phyloP scores from a whole-genome alignment of 2,888 invertebrate species.

The Emmelina monodactyla region DNA sequence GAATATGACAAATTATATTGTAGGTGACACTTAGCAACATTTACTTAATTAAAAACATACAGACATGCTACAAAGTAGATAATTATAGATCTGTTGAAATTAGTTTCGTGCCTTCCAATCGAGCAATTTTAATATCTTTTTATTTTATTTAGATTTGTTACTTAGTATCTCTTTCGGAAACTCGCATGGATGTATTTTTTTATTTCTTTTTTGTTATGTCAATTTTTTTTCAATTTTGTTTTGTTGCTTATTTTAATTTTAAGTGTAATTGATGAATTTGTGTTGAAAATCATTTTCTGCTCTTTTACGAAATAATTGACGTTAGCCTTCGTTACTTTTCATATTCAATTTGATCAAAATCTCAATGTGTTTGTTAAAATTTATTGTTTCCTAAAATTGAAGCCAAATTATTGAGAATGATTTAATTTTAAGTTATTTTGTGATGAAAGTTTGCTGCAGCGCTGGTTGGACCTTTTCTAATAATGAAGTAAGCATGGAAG shows the following conservation, averaged over 20 bases:
- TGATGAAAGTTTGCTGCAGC: conserved; percentile 28
- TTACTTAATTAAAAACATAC: conserved; percentile 56
- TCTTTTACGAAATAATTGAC: neutral
- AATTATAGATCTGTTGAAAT: no score
- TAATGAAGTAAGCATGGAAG: neutral
- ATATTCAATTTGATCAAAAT: conserved; percentile 9
- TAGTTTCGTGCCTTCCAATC: neutral
- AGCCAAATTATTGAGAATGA: conserved; percentile 44
- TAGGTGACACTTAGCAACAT: conserved; percentile 37
- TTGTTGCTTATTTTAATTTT: conserved; percentile 41
- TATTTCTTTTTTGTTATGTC: conserved; percentile 43
- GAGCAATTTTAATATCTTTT: neutral
- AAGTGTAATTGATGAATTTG: neutral
- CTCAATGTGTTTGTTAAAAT: conserved; percentile 17
- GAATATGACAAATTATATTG: conserved; percentile 36
- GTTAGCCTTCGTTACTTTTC: neutral
- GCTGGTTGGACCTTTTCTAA: conserved; percentile 22
- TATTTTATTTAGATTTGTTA: neutral
- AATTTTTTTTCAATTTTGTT: conserved; percentile 24
- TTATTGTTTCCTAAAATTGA: conserved; percentile 44
- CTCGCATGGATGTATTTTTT: conserved; percentile 37
- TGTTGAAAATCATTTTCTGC: neutral
- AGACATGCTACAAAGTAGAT: no score
- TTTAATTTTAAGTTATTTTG: conserved; percentile 33
- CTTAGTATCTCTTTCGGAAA: conserved; percentile 35